Conservation (phyloP, 2,888 invertebrate species). For the Pammene fasciana region DNA sequence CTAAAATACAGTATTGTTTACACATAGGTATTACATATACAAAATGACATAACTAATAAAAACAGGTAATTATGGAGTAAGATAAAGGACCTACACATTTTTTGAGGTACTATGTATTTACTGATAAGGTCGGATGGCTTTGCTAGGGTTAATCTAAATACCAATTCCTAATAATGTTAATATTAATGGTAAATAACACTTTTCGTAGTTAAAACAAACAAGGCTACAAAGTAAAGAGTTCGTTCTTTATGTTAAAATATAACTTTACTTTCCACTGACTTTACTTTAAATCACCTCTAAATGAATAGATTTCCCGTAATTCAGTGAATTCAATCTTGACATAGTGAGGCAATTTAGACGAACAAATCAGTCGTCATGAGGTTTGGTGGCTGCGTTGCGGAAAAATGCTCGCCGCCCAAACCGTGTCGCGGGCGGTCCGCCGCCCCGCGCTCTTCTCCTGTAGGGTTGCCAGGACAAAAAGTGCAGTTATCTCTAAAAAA, state of each 20-base stretch:
- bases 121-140: too few relatives aligned
- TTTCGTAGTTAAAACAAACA: too few relatives aligned
- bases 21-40: too few relatives aligned
- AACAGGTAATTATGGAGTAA: too few relatives aligned
- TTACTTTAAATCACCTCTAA: not conserved
- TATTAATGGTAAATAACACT: too few relatives aligned
- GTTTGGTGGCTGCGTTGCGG: constrained; percentile 63
- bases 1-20: too few relatives aligned
- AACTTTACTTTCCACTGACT: not conserved
- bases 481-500: not conserved
- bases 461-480: constrained; percentile 23
- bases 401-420: constrained; percentile 80
- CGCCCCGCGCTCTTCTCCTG: constrained; percentile 46
- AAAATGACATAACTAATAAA: too few relatives aligned
- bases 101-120: too few relatives aligned
- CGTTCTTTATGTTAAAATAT: not conserved
- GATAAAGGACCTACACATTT: too few relatives aligned
- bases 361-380: constrained; percentile 74
- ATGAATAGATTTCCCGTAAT: constrained; percentile 18
- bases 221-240: too few relatives aligned
- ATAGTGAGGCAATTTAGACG: constrained; percentile 46
- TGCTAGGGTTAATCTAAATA: too few relatives aligned
- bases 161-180: too few relatives aligned
- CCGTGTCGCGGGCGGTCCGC: constrained; percentile 59
- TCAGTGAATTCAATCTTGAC: constrained; percentile 22